These are phyloP conservation scores for Patiria pectinifera DNA, from an alignment of 53 echinoderm and acorn worm species.

Conservation along the genomic window DNA sequence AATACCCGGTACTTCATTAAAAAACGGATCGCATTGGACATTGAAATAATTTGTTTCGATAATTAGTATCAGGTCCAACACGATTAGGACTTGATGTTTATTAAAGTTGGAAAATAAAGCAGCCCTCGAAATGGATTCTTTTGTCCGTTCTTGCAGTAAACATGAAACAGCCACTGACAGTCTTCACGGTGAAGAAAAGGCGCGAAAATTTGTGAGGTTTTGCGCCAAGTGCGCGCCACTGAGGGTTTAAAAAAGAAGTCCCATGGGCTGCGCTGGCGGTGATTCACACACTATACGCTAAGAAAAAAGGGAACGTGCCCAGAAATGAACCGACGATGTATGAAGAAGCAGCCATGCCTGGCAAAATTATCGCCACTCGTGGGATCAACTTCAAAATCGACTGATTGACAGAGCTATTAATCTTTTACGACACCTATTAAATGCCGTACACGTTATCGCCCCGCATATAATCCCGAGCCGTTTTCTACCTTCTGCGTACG, in stretches of 20 bases:
- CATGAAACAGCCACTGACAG: slow-evolving; percentile 42
- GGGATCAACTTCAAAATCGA: slow-evolving; percentile 57
- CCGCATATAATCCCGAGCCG: slow-evolving; percentile 25
- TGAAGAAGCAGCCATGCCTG: slow-evolving; percentile 43
- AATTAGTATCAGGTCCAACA: too few relatives aligned
- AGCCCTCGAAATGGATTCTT: background rate
- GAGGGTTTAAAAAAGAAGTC: slow-evolving; percentile 6
- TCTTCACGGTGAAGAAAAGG: slow-evolving; percentile 16
- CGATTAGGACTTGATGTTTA: too few relatives aligned
- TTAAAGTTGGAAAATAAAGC: background rate
- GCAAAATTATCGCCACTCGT: slow-evolving; percentile 51
- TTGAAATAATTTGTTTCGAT: too few relatives aligned
- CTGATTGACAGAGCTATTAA: slow-evolving; percentile 62
- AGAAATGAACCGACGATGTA: slow-evolving; percentile 34
- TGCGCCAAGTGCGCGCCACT: slow-evolving; percentile 37
- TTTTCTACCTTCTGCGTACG: slow-evolving; percentile 10
- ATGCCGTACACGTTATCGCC: slow-evolving; percentile 63
- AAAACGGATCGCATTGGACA: too few relatives aligned
- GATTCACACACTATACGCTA: slow-evolving; percentile 53
- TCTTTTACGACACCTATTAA: slow-evolving; percentile 64
- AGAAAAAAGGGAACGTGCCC: slow-evolving; percentile 49
- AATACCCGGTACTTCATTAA: too few relatives aligned
- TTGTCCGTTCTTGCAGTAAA: background rate
- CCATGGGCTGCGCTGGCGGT: slow-evolving; percentile 52
- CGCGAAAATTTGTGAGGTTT: slow-evolving; percentile 43